Base-by-base conservation (phyloP, 2,797 vertebrate genomes). In the Hephaestus fuliginosus region DNA sequence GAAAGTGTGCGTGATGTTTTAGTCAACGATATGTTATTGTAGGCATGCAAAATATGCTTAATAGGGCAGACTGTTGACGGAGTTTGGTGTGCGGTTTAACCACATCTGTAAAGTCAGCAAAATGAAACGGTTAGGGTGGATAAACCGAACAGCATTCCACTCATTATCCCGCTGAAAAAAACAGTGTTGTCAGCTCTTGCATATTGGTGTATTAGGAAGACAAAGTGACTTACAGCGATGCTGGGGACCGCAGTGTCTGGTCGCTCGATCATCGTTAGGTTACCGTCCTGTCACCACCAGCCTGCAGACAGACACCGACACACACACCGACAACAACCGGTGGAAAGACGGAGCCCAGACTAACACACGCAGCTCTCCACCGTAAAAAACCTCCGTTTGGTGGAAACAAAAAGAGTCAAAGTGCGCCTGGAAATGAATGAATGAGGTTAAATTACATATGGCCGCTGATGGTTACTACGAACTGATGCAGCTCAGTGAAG, bases 221-320 rank as follows among this genome's bases (percentile, higher is more conserved):
- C 1, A 25, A 25, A 7, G 1, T 3, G 84, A 96, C 96, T 96
- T 91, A 96, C 96, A 88, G 96, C 95, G 90, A 96, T 95, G 92
- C 94, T 95, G 80, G 94, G 90, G 89, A 95, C 92, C 76, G 92
- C 91, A 63, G 94, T 90, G 64, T 96, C 95, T 86, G 95, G 94
- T 93, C 95, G 92, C 88, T 96, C 95, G 88, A 96, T 95, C 95
- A 96, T 96, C 41, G 91, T 93, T 33, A 33, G 30, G 30, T 30
- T 30, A 70, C 84, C 62, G 70, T 82, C 79, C 85, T 79, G 89
- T 89, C 93, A 91, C 90, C 93, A 92, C 90, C 91, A 86, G 93
- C 80, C 83, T 79, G 81, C 71, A 76, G 86, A 82, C 81, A 82
- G 84, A 77, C 83, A 90, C 88, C 86, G 81, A 76, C 82, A 71